Base-by-base conservation (phyloP, 2,888 invertebrate species). In the Idaea biselata region DNA sequence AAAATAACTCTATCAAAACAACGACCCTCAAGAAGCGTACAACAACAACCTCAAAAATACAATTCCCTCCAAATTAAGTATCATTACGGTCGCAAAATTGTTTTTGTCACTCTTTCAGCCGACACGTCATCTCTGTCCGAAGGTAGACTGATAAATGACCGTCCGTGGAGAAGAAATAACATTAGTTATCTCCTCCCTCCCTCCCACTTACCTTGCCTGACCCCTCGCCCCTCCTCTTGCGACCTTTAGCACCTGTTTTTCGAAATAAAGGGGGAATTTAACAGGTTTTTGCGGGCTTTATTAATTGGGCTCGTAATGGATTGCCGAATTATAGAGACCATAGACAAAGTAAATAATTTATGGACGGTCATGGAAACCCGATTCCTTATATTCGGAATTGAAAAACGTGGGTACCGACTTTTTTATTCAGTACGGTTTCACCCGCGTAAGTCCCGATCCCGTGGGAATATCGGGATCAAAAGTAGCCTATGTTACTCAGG, bases 91-190 rank as follows among this genome's bases (percentile, higher is more conserved):
- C 31, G 17, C 32, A 55, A 61, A 61, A 61, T 61, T 63, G 63
- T 63, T 63, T 63, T 63, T 63, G 63, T 63, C 63, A 55, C 18
- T 55, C 63, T 63, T 55, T 25, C 61, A 14, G 57, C 58, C 44
- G 59, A 55, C 17, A 58, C 58, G 63, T 60, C 63, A 58, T 55
- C 6, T 18, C 16, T 58, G 55, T 33, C 58, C 55, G n/a, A 58
- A 58, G 60, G 63, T 60, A 60, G 63, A 63, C 63, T 63, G 63
- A 63, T 63, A 63, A 63, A 63, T 63, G 63, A 63, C 64, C 57
- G 18, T 44, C 54, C 16, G 32, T 32, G 60, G 64, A 44, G 58
- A 55, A 59, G 59, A 62, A 60, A 60, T 60, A 60, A 63, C 63
- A 63, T 63, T 63, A 60, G 63, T 63, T 63, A 60, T 55, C 59